These are phyloP conservation scores for Dasyornis broadbenti DNA, from an alignment of 2,113 vertebrate species.

Conservation along the genomic window DNA sequence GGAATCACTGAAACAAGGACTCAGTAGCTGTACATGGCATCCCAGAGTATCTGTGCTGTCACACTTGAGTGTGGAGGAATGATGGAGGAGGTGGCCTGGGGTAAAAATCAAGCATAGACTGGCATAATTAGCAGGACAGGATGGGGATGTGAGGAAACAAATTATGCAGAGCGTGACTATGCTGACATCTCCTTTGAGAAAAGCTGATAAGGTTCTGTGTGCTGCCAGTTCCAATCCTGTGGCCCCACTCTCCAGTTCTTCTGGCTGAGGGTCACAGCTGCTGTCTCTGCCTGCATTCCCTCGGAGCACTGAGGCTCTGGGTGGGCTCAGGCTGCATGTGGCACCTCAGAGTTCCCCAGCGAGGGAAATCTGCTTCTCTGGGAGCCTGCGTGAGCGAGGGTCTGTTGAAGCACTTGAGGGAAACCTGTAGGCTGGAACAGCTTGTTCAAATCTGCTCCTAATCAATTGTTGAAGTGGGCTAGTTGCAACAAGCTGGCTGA, in stretches of 20 bases:
- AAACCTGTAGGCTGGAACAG: not conserved
- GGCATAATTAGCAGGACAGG: not conserved
- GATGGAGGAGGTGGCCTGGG: not conserved
- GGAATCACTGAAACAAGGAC: not conserved
- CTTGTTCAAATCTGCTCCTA: not conserved
- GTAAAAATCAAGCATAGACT: not conserved
- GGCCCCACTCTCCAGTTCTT: not conserved
- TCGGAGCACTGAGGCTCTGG: rapidly evolving
- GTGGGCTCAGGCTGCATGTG: rapidly evolving
- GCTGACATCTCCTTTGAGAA: not conserved
- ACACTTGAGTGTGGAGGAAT: not conserved
- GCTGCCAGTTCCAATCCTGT: not conserved
- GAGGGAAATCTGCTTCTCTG: not conserved
- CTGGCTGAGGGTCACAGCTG: not conserved
- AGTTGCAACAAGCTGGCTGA: not conserved
- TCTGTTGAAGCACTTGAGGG: not conserved
- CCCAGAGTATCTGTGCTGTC: not conserved
- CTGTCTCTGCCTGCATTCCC: not conserved
- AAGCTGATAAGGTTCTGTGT: not conserved
- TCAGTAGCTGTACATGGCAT: rapidly evolving
- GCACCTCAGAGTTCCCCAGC: not conserved
- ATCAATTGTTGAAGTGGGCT: not conserved
- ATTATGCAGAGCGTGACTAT: not conserved
- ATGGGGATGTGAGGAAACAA: not conserved
- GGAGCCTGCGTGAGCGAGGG: not conserved